These are phyloP conservation scores for Melanocharis versteri DNA, from an alignment of 2,113 vertebrate genomes.

Conservation along the genomic window DNA sequence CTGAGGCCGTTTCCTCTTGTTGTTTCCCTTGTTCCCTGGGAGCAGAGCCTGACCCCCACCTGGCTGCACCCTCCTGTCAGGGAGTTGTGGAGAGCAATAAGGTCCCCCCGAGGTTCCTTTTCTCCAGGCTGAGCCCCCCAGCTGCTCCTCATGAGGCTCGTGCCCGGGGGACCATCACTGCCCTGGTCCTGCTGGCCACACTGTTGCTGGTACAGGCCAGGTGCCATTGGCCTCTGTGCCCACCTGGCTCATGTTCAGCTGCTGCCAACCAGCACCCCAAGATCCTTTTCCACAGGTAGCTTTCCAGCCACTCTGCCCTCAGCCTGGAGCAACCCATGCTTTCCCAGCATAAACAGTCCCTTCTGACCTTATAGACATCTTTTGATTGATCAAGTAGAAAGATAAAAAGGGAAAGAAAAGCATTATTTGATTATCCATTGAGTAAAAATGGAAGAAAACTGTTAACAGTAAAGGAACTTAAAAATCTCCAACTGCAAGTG, in stretches of 20 bases:
- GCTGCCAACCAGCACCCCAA: background rate
- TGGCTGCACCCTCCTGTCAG: background rate
- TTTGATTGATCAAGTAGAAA: background rate
- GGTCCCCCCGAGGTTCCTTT: background rate
- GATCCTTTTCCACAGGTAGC: background rate
- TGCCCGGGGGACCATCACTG: background rate
- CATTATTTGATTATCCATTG: background rate
- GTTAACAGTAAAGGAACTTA: constrained; percentile 5
- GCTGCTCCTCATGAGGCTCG: background rate
- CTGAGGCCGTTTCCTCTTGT: background rate
- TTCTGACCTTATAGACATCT: background rate
- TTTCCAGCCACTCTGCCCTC: background rate
- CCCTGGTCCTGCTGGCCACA: background rate
- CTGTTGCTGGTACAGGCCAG: background rate
- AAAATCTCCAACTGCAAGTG: background rate
- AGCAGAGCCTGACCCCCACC: background rate
- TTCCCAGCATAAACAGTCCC: background rate
- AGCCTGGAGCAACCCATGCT: background rate
- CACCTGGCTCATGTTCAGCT: background rate
- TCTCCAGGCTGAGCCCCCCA: background rate
- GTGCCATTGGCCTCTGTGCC: background rate
- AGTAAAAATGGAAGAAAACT: background rate
- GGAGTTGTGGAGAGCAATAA: background rate
- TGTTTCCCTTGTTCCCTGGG: background rate
- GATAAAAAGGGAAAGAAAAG: background rate